Base-by-base conservation (phyloP, 1,140 invertebrate genomes). In the Chionoecetes opilio region DNA sequence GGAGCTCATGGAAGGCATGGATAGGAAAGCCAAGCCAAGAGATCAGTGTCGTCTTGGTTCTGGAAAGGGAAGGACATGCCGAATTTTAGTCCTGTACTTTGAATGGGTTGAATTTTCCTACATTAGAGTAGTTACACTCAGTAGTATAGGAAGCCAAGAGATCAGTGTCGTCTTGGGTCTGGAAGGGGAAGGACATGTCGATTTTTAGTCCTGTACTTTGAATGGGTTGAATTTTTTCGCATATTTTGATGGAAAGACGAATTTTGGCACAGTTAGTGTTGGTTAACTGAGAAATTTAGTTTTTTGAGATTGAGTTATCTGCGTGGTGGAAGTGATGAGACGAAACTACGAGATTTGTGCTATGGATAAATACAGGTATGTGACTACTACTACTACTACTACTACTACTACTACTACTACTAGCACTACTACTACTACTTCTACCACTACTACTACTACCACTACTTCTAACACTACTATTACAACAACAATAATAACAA, bases 381-480 rank as follows among this genome's bases (percentile, higher is more conserved):
- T 75, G 21, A 75, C 53, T 75, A 75, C 53, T n/a, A 75, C 63
- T n/a, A n/a, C 63, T 75, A 75, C 21, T 75, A 75, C n/a, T 75
- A 75, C 21, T n/a, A n/a, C 63, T n/a, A 75, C 0, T 8, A 75
- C n/a, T 2, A 75, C 63, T n/a, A 75, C 63, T n/a, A 75, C n/a
- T n/a, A n/a, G 21, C 2, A 75, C n/a, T n/a, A 75, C n/a, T n/a
- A 75, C 63, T n/a, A 75, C 53, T 75, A 21, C 53, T 75, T 3
- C 53, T 75, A 75, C 53, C 2, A 75, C 53, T 75, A 75, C 53
- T 75, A 75, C 53, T 75, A 75, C 41, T 46, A 46, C 41, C 14
- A 46, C 41, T 14, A 46, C 41, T 46, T 8, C 63, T n/a, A 75
- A 17, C 2, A 75, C 63, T 75, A 75, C 63, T 75, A 75, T 0